These are phyloP conservation scores for Chionis minor DNA, from an alignment of 2,113 vertebrate genomes.

Conservation along the genomic window DNA sequence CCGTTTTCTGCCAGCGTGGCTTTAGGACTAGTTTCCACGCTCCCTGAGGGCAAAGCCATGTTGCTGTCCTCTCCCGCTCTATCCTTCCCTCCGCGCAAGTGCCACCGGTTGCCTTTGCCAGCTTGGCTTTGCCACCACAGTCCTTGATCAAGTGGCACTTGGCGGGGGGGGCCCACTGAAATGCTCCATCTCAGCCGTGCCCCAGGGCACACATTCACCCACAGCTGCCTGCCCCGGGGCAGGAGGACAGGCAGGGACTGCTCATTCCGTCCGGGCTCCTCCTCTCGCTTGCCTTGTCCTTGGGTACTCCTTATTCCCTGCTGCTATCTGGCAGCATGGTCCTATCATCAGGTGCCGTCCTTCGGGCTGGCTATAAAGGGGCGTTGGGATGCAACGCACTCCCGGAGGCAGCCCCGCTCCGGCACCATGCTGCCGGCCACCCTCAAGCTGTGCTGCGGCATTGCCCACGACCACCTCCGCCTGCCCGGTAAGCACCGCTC, in stretches of 20 bases:
- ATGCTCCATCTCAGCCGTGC: fast-evolving
- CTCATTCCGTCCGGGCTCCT: fast-evolving
- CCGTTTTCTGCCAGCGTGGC: fast-evolving
- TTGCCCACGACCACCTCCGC: slow-evolving; percentile 77
- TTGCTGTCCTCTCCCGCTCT: background rate
- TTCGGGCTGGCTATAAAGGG: slow-evolving; percentile 75
- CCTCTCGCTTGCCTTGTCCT: background rate
- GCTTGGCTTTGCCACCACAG: background rate
- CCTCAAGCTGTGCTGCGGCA: slow-evolving; percentile 84
- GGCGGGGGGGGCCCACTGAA: background rate
- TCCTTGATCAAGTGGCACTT: background rate
- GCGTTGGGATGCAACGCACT: background rate
- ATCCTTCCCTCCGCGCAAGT: fast-evolving
- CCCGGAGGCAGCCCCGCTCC: background rate
- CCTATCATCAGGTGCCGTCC: slow-evolving; percentile 73
- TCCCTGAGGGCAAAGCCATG: background rate
- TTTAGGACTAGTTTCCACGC: background rate
- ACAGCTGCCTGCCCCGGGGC: background rate
- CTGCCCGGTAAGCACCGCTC: slow-evolving; percentile 65
- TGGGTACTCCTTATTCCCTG: background rate
- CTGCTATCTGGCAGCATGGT: slow-evolving; percentile 56
- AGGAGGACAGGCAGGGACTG: background rate
- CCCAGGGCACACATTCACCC: fast-evolving
- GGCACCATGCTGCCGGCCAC: slow-evolving; percentile 78
- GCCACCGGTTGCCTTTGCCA: background rate